phyloP scores from a whole-genome alignment of 2,113 vertebrate genomes.

The Astur gentilis region DNA sequence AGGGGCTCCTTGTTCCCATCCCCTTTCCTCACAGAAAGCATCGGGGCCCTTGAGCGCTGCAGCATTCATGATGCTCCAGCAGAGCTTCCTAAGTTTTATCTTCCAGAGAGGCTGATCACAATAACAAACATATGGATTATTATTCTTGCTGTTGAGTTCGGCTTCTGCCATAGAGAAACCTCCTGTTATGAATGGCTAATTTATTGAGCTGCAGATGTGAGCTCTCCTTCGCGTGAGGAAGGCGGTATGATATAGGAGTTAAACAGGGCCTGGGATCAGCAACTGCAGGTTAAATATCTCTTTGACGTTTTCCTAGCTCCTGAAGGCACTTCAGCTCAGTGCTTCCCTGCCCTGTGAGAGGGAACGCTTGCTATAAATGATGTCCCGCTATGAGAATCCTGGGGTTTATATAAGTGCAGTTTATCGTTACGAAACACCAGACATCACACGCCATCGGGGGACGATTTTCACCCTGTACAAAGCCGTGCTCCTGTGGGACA shows the following conservation, averaged over 20 bases:
- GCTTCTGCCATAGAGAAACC: constrained; percentile 13
- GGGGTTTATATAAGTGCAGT: not conserved
- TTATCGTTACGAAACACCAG: not conserved
- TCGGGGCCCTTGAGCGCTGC: not conserved
- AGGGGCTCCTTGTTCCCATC: not conserved
- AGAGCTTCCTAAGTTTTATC: not conserved
- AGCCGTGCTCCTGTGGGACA: not conserved
- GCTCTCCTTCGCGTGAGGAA: not conserved
- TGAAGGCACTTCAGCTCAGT: not conserved
- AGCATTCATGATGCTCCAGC: not conserved
- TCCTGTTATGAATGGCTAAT: constrained; percentile 11
- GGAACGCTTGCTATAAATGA: not conserved
- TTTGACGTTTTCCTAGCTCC: not conserved
- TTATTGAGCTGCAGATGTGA: constrained; percentile 22
- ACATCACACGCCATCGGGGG: not conserved
- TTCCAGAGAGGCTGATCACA: constrained; percentile 16
- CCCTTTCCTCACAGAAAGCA: not conserved
- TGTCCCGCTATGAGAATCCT: not conserved
- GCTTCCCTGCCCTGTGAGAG: not conserved
- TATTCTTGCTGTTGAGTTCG: constrained; percentile 17
- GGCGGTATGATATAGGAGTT: not conserved
- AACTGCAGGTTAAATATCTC: not conserved
- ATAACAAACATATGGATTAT: constrained; percentile 41
- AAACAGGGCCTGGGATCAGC: not conserved
- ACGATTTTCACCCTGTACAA: not conserved